Conservation (phyloP, 2,797 vertebrate genomes). For the Fistularia commersonii region DNA sequence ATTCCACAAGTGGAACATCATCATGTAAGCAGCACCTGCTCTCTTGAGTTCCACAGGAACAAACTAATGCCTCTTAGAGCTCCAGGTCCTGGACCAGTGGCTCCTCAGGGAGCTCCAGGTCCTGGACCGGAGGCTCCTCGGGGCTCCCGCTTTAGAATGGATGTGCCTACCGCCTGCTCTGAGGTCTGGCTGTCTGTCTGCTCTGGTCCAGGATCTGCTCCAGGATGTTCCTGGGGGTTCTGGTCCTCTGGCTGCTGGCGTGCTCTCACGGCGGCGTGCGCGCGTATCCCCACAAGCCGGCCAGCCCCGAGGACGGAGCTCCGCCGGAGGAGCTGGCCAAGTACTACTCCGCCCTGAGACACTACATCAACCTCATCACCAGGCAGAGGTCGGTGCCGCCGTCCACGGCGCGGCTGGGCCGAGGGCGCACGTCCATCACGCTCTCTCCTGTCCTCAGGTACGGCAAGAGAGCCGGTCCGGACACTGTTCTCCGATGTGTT, state of each 20-base stretch:
- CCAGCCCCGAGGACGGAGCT: constrained; percentile 82
- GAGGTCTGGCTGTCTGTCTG: constrained; percentile 4
- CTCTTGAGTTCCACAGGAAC: not conserved
- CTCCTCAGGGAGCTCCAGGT: too few species aligned
- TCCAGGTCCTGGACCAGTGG: too few species aligned
- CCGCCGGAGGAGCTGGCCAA: constrained; percentile 87
- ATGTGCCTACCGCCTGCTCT: too few species aligned
- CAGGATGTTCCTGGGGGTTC: constrained; percentile 75
- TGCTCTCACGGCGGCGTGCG: constrained; percentile 79
- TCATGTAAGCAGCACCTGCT: constrained; percentile 16
- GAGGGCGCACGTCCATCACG: too few species aligned
- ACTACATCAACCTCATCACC: constrained; percentile 97
- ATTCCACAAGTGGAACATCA: not conserved
- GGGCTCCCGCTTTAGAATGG: too few species aligned
- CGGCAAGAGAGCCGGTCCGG: constrained; percentile 88
- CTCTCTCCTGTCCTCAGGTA: constrained; percentile 73
- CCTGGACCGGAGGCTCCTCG: too few species aligned
- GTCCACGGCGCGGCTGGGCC: not conserved
- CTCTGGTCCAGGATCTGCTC: constrained; percentile 76
- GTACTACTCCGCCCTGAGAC: constrained; percentile 89
- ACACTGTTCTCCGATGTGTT: constrained; percentile 85
- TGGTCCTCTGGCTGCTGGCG: constrained; percentile 82
- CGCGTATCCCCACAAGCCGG: constrained; percentile 88
- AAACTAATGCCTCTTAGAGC: too few species aligned
- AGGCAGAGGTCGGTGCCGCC: constrained; percentile 84